Base-by-base conservation (phyloP, 2,888 invertebrate species). In the Nomada goodeniana region DNA sequence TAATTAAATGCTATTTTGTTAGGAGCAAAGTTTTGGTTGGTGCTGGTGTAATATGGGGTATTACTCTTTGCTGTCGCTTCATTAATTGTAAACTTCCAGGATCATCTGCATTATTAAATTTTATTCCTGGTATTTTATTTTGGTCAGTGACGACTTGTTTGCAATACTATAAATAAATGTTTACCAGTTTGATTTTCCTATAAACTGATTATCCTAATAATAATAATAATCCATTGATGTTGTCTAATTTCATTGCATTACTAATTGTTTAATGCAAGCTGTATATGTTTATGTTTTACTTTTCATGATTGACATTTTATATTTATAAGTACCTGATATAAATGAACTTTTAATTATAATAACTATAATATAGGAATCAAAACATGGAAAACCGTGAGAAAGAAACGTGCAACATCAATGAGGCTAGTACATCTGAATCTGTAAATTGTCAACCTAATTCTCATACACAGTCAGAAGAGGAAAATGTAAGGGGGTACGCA, bases 381-480 rank as follows among this genome's bases (percentile, higher is more conserved):
- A 91, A 91, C 87, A 91, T 92, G 89, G 89, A 92, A 18, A 88
- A 88, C 47, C 88, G 91, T 36, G 90, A 91, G 36, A 87, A 91
- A 44, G 83, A 90, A 64, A 91, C 91, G 55, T 76, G 55, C 50
- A 82, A 85, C 67, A 47, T 57, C 11, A 86, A 85, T 29, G 87
- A 91, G 65, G 85, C 89, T 55, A 77, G 86, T 67, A 84, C 89
- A 73, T 81, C 91, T 57, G 83, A 88, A 71, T 76, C 91, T 71
- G 81, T 89, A 15, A 82, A 86, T 13, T 86, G 76, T 67, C 82
- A 84, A 68, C 73, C 67, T 73, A 82, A 78, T 76, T 77, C 84
- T 71, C 72, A 81, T 76, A 70, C 86, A 26, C 81, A 86, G 23
- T 36, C 63, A 36, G 76, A 84, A 60, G 80, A 88, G 50, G 86